A percentile compares a stretch with the other conserved stretches of the same genome.
Conservation (phyloP, 2,113 vertebrate species). For the Miniopterus natalensis region DNA sequence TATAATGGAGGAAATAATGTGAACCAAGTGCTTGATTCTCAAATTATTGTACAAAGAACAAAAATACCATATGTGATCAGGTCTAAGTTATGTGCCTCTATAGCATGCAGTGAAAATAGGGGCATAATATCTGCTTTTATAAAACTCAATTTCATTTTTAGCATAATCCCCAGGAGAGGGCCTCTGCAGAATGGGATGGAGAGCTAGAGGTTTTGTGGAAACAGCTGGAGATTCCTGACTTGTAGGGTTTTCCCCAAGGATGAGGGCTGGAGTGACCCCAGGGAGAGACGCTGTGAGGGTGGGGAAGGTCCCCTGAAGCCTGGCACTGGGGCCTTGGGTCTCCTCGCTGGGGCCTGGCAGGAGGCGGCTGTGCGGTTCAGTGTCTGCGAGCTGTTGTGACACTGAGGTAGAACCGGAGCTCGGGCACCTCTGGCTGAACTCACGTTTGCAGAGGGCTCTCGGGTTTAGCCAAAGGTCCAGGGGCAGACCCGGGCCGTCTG, state of each 20-base stretch:
- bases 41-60: conserved; percentile 48
- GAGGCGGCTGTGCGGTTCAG: not conserved
- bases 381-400: no score
- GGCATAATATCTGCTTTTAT: not conserved
- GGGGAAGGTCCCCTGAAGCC: not conserved
- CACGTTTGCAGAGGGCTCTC: not conserved
- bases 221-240: conserved; percentile 48
- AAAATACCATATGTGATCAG: not conserved
- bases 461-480: not conserved
- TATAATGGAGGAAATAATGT: conserved; percentile 1
- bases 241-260: not conserved
- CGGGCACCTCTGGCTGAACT: not conserved
- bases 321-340: no score
- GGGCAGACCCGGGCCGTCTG: not conserved
- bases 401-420: no score
- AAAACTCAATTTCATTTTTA: conserved; percentile 66
- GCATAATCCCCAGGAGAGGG: conserved; percentile 33
- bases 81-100: not conserved
- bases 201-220: conserved; percentile 28
- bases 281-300: not conserved
- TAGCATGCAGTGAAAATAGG: conserved; percentile 6
- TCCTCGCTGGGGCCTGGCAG: not conserved
- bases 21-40: conserved; percentile 29
- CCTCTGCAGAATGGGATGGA: not conserved
- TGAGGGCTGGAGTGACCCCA: not conserved